These are phyloP conservation scores for Cantharis flavilabris DNA, from an alignment of 2,888 invertebrate genomes.

Conservation along the genomic window DNA sequence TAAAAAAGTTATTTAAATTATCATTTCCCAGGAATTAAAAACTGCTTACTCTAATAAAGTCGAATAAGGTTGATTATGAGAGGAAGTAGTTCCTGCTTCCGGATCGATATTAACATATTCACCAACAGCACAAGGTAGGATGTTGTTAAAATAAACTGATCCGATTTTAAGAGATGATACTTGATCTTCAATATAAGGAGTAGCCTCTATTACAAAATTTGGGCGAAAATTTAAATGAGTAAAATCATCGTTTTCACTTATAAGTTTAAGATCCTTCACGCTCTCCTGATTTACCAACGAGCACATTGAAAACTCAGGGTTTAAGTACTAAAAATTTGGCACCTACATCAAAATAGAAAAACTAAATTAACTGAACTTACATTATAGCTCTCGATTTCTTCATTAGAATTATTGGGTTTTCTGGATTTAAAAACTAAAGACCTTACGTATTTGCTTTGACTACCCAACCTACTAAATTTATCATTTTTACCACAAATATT, in stretches of 20 bases:
- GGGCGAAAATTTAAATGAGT: not conserved
- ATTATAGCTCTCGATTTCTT: not conserved
- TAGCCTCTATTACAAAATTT: not conserved
- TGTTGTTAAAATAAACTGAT: not conserved
- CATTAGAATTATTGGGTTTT: not conserved
- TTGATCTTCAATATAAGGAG: not conserved
- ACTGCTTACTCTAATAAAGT: not conserved
- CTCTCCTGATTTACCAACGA: not conserved
- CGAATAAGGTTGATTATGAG: not conserved
- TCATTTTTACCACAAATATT: not conserved
- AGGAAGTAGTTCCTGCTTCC: not conserved
- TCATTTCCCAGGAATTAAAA: not conserved
- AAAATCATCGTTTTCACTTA: not conserved
- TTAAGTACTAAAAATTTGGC: not conserved
- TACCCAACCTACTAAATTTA: not conserved
- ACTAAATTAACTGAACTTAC: not conserved
- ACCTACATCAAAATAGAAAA: not conserved
- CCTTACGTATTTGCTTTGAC: not conserved
- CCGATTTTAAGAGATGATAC: not conserved
- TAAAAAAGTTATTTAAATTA: not conserved
- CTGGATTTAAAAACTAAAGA: not conserved
- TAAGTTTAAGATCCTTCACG: not conserved
- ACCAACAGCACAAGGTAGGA: not conserved
- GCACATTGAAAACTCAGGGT: not conserved
- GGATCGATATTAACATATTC: not conserved